Evolutionary conservation across 2,113 vertebrate genomes (phyloP).

Genomic region (Andinoacara biseriatus): DNA sequence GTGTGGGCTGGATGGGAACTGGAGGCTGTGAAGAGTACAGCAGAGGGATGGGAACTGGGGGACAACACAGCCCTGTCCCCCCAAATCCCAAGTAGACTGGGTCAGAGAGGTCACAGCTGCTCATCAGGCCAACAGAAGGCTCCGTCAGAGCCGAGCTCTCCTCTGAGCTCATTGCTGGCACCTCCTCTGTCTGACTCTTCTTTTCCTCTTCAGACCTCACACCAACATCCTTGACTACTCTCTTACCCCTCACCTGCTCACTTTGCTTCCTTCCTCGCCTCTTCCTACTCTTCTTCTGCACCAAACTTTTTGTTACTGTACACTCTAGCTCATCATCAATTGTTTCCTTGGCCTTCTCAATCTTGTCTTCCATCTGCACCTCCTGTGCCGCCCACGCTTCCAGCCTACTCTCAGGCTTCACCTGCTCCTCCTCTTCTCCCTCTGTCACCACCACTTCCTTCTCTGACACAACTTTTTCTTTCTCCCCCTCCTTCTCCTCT

Average conservation of each 20-base stretch:
- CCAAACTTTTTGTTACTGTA: slow-evolving; percentile 15
- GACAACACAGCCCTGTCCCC: slow-evolving; percentile 36
- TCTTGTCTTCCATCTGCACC: slow-evolving; percentile 37
- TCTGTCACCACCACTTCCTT: slow-evolving; percentile 9
- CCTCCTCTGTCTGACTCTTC: slow-evolving; percentile 26
- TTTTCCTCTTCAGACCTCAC: slow-evolving; percentile 35
- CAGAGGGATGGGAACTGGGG: slow-evolving; percentile 26
- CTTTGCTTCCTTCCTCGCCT: slow-evolving; percentile 51
- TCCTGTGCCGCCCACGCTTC: slow-evolving; percentile 39
- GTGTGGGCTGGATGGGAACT: slow-evolving; percentile 27
- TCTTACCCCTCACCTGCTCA: slow-evolving; percentile 48
- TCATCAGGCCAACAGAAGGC: slow-evolving; percentile 37
- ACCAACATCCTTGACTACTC: slow-evolving; percentile 11
- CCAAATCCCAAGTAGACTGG: slow-evolving; percentile 50
- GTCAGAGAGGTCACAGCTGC: slow-evolving; percentile 61
- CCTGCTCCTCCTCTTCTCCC: slow-evolving; percentile 49
- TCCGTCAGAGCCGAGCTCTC: slow-evolving; percentile 23
- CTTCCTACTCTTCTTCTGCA: slow-evolving; percentile 54
- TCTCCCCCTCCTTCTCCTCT: slow-evolving; percentile 28
- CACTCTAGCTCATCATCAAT: slow-evolving; percentile 7
- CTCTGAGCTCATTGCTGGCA: slow-evolving; percentile 22
- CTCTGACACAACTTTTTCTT: slow-evolving; percentile 19
- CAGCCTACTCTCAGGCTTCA: slow-evolving; percentile 30
- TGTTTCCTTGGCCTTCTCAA: slow-evolving; percentile 22
- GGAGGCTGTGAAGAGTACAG: slow-evolving; percentile 51